A percentile compares a stretch with the other conserved stretches of the same genome.
These are phyloP conservation scores for Samia ricini DNA, from an alignment of 1,140 invertebrate species.

Conservation along the genomic window DNA sequence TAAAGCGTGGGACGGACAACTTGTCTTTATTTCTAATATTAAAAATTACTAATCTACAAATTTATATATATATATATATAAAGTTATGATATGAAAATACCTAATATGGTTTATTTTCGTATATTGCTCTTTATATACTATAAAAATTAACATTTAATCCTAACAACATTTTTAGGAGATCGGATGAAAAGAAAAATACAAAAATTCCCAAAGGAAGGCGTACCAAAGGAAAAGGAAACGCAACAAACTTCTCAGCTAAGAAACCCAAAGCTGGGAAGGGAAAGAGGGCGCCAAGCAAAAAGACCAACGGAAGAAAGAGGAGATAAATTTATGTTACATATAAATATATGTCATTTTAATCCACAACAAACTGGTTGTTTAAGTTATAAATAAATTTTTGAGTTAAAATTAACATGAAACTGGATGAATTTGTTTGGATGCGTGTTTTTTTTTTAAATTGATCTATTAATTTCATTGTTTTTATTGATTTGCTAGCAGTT, in stretches of 20 bases:
- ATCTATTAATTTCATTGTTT: too few species aligned
- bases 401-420: too few species aligned
- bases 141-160: background rate
- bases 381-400: too few species aligned
- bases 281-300: conserved; percentile 80
- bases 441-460: too few species aligned
- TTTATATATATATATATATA: too few species aligned
- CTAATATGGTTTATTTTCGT: conserved; percentile 19
- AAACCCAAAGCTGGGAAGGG: conserved; percentile 82
- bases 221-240: conserved; percentile 57
- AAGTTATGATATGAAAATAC: too few species aligned
- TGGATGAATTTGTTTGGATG: too few species aligned
- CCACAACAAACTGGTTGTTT: background rate
- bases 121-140: background rate
- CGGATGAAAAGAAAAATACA: conserved; percentile 71
- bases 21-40: too few species aligned
- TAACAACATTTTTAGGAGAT: conserved; percentile 50
- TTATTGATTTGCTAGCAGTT: too few species aligned
- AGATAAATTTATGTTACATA: conserved; percentile 58
- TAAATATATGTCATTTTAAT: background rate
- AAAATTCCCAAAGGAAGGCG: conserved; percentile 68
- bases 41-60: too few species aligned
- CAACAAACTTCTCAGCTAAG: conserved; percentile 67
- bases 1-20: too few species aligned
- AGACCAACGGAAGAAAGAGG: conserved; percentile 80